A percentile compares a stretch with the other conserved stretches of the same genome.
These are phyloP conservation scores for Tenodera sinensis DNA, from an alignment of 2,888 invertebrate species.

Conservation along the genomic window DNA sequence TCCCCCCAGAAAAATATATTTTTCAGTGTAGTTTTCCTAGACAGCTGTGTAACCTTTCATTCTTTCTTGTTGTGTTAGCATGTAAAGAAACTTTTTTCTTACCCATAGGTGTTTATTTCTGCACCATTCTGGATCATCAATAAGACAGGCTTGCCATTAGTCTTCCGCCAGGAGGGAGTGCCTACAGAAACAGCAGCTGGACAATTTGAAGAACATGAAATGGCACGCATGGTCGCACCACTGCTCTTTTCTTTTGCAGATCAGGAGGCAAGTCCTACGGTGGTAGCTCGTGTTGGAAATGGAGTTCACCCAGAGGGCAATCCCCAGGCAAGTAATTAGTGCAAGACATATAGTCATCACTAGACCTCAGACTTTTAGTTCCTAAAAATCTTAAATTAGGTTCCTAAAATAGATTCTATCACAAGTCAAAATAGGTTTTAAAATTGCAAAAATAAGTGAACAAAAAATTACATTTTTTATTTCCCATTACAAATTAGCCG, in stretches of 20 bases:
- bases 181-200: constrained; percentile 71
- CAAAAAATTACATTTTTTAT: too few relatives aligned
- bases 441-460: too few relatives aligned
- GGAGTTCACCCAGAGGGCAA: constrained; percentile 53
- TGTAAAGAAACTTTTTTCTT: neutral
- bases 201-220: constrained; percentile 92
- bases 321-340: constrained; percentile 47
- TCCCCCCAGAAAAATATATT: too few relatives aligned
- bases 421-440: too few relatives aligned
- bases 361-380: too few relatives aligned
- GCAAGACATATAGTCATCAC: too few relatives aligned
- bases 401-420: too few relatives aligned
- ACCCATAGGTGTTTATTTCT: neutral
- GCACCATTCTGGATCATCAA: constrained; percentile 95
- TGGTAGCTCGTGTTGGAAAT: constrained; percentile 71
- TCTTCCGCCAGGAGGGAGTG: constrained; percentile 87
- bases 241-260: constrained; percentile 92
- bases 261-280: constrained; percentile 74
- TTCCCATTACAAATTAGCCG: too few relatives aligned
- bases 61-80: too few relatives aligned
- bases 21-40: too few relatives aligned
- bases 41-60: too few relatives aligned
- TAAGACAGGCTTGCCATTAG: constrained; percentile 91
- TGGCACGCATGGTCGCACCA: constrained; percentile 87
- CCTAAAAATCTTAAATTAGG: too few relatives aligned